Evolutionary conservation across 2,888 invertebrate species (phyloP).

Genomic region (Scotopteryx bipunctaria): DNA sequence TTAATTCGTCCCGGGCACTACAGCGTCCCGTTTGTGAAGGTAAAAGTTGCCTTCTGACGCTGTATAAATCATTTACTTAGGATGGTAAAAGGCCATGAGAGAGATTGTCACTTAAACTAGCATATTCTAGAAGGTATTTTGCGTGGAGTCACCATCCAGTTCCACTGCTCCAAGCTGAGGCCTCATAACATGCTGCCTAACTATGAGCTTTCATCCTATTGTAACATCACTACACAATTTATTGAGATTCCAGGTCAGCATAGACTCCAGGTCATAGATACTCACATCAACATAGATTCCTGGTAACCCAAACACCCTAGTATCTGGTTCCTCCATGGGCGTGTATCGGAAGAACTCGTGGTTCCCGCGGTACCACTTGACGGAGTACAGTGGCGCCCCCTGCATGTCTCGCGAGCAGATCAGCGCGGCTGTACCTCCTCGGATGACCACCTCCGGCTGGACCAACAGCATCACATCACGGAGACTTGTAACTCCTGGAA

Average conservation of each 20-base stretch:
- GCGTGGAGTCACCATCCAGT: no score
- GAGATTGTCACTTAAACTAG: no score
- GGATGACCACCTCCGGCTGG: conserved; percentile 87
- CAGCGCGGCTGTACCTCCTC: conserved; percentile 86
- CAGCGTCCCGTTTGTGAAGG: no score
- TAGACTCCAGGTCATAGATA: not conserved
- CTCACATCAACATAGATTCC: conserved; percentile 93
- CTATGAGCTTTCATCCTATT: no score
- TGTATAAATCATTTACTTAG: no score
- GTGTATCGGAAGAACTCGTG: conserved; percentile 93
- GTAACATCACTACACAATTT: no score
- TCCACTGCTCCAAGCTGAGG: no score
- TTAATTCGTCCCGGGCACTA: no score
- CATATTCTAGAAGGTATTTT: no score
- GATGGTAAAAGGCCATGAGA: no score
- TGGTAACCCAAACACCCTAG: conserved; percentile 88
- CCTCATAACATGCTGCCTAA: no score
- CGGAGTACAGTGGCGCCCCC: conserved; percentile 89
- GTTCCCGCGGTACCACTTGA: conserved; percentile 94
- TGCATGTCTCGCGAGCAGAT: conserved; percentile 91
- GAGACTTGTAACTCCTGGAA: conserved; percentile 86
- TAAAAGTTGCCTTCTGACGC: no score
- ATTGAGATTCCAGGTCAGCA: not conserved
- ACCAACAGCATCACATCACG: conserved; percentile 88
- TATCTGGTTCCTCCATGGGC: conserved; percentile 88